Conservation (phyloP, 2,888 invertebrate species). For the Patella ulyssiponensis region DNA sequence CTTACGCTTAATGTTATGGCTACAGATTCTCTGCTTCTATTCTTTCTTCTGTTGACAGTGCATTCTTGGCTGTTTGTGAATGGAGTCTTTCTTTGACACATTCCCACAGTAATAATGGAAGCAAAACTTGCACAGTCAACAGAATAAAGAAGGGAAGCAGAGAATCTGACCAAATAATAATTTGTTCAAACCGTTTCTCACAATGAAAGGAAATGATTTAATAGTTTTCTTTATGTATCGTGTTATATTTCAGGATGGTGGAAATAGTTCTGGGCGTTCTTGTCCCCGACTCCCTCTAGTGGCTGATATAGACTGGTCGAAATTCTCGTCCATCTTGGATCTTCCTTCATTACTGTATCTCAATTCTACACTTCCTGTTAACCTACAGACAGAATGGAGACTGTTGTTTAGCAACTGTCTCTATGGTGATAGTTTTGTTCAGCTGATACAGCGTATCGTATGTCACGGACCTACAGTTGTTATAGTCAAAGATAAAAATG, state of each 20-base stretch:
- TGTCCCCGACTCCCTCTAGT: conserved; percentile 46
- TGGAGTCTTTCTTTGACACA: no score
- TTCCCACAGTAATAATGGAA: no score
- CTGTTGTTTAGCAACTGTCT: conserved; percentile 79
- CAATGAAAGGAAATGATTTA: background rate
- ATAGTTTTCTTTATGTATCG: background rate
- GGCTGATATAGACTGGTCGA: conserved; percentile 54
- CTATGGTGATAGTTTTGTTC: conserved; percentile 87
- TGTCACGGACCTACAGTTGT: conserved; percentile 78
- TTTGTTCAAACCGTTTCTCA: background rate
- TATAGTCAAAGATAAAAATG: conserved; percentile 82
- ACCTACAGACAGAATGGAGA: conserved; percentile 85
- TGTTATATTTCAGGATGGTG: conserved; percentile 35
- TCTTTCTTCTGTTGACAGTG: no score
- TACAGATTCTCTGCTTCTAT: no score
- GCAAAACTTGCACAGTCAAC: no score
- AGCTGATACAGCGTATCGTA: conserved; percentile 70
- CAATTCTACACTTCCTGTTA: conserved; percentile 84
- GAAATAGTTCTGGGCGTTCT: conserved; percentile 28
- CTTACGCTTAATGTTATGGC: no score
- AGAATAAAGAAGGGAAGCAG: no score
- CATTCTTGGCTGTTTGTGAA: no score
- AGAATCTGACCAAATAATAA: no score
- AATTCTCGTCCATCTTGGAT: conserved; percentile 55
- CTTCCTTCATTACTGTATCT: conserved; percentile 72